Evolutionary conservation across 2,888 invertebrate species (phyloP).

Genomic region (Apamea anceps): DNA sequence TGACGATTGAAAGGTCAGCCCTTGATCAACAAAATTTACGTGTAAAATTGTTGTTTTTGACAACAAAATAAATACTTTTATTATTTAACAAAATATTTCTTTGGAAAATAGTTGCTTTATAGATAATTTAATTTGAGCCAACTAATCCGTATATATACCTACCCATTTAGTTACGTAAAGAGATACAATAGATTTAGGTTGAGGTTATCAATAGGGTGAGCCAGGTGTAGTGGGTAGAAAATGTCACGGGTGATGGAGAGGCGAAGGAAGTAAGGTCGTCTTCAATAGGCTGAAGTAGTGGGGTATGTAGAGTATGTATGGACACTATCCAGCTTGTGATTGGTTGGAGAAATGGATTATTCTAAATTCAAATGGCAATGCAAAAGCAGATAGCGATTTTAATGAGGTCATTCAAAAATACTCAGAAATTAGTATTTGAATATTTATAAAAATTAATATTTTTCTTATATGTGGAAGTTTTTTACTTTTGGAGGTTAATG

Average conservation of each 20-base stretch:
- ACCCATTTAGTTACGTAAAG: constrained; percentile 15
- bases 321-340: constrained; percentile 23
- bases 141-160: constrained; percentile 12
- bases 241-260: constrained; percentile 59
- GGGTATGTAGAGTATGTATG: constrained; percentile 17
- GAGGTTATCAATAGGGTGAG: constrained; percentile 52
- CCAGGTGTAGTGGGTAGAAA: constrained; percentile 46
- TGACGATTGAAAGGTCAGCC: too few species aligned
- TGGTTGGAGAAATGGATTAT: constrained; percentile 18
- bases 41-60: neutral
- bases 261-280: constrained; percentile 38
- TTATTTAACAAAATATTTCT: neutral
- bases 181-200: constrained; percentile 51
- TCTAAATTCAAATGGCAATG: constrained; percentile 9
- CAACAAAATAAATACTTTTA: too few species aligned
- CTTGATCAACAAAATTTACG: neutral
- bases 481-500: neutral
- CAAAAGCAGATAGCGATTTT: neutral
- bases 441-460: neutral
- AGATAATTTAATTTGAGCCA: neutral
- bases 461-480: neutral
- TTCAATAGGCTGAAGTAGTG: constrained; percentile 19
- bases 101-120: neutral
- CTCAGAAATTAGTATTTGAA: neutral
- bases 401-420: too few species aligned